Conservation (phyloP, 2,888 invertebrate species). For the Podabrus alpinus region DNA sequence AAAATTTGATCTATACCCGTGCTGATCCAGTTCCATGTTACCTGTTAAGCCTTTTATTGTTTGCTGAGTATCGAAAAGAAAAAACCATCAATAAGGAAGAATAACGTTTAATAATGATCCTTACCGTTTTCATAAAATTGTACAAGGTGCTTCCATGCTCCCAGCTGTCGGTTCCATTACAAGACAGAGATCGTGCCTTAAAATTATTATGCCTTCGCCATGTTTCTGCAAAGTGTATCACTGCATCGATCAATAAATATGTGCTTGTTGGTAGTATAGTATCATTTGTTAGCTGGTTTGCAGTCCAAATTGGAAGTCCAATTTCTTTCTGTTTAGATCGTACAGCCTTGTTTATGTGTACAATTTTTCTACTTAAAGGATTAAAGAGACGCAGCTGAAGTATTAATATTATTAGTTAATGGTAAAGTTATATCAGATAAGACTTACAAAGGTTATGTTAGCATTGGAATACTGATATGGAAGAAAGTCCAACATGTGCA, state of each 20-base stretch:
- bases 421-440: constrained; percentile 43
- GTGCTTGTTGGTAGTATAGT: constrained; percentile 65
- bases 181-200: constrained; percentile 56
- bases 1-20: constrained; percentile 53
- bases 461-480: constrained; percentile 63
- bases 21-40: constrained; percentile 51
- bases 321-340: constrained; percentile 12
- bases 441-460: constrained; percentile 61
- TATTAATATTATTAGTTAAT: constrained; percentile 40
- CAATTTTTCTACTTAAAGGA: constrained; percentile 50
- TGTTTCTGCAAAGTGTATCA: constrained; percentile 78
- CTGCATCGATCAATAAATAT: constrained; percentile 84
- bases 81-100: too few relatives aligned
- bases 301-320: background rate
- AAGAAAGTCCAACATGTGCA: constrained; percentile 62
- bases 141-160: constrained; percentile 79
- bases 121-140: constrained; percentile 81
- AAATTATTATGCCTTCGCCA: constrained; percentile 56
- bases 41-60: constrained; percentile 52
- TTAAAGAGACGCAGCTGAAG: constrained; percentile 64
- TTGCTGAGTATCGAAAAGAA: constrained; percentile 38
- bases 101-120: too few relatives aligned
- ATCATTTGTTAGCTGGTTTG: background rate
- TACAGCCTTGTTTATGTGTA: background rate
- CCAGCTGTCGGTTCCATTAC: constrained; percentile 71